Evolutionary conservation across 2,113 vertebrate genomes (phyloP).

Genomic region (Chionodraco myersi): DNA sequence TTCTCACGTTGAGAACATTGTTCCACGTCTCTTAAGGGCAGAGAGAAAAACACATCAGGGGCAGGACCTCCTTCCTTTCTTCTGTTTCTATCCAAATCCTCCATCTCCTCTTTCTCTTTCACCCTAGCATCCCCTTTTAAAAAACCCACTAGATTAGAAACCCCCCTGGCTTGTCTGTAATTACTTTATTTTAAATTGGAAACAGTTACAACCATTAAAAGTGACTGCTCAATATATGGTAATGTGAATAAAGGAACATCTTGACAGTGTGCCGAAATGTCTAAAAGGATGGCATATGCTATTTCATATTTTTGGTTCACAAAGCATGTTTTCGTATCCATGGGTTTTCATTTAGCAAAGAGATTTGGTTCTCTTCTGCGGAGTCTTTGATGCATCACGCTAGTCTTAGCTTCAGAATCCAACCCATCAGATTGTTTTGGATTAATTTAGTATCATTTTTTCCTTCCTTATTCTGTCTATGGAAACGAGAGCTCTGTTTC

Average conservation of each 20-base stretch:
- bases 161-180: slow-evolving; percentile 44
- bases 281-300: background rate
- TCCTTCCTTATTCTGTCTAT: slow-evolving; percentile 1
- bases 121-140: slow-evolving; percentile 15
- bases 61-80: slow-evolving; percentile 8
- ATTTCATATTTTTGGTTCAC: background rate
- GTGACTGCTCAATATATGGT: slow-evolving; percentile 22
- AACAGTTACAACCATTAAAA: slow-evolving; percentile 36
- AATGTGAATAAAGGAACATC: slow-evolving; percentile 17
- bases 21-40: slow-evolving; percentile 15
- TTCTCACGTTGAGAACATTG: slow-evolving; percentile 12
- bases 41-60: slow-evolving; percentile 13
- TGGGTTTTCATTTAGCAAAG: slow-evolving; percentile 30
- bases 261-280: slow-evolving; percentile 25
- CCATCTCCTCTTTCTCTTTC: slow-evolving; percentile 16
- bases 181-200: slow-evolving; percentile 54
- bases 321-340: slow-evolving; percentile 10
- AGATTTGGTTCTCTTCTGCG: background rate
- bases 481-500: background rate
- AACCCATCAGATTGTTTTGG: slow-evolving; percentile 3
- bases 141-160: slow-evolving; percentile 31
- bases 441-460: slow-evolving; percentile 3
- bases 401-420: slow-evolving; percentile 2
- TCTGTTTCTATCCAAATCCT: slow-evolving; percentile 26
- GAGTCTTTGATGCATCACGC: slow-evolving; percentile 19